Evolutionary conservation across 2,113 vertebrate genomes (phyloP).

Genomic region (Tyto alba): DNA sequence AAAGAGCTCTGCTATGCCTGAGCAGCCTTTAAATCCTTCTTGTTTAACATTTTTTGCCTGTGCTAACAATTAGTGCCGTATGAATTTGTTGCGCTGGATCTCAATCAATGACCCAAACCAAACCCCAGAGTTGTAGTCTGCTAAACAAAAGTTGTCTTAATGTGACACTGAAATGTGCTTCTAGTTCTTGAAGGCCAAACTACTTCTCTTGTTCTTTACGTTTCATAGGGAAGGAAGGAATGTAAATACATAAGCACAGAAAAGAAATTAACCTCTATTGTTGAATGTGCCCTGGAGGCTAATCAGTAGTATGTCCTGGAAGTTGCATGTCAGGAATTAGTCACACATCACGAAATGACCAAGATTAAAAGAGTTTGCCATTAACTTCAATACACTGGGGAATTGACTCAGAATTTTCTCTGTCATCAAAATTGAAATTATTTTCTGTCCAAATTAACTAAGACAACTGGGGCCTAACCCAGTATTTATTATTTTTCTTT

Average conservation of each 20-base stretch:
- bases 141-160: neutral
- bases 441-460: slow-evolving; percentile 35
- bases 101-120: neutral
- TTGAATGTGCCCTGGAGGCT: neutral
- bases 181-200: neutral
- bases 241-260: neutral
- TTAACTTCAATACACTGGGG: neutral
- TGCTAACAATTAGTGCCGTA: neutral
- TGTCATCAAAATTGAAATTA: slow-evolving; percentile 3
- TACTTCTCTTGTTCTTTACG: neutral
- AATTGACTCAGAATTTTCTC: neutral
- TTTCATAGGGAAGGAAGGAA: neutral
- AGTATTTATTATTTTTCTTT: neutral
- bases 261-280: neutral
- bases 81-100: neutral
- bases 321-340: neutral
- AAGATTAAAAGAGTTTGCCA: neutral
- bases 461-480: neutral
- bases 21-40: slow-evolving; percentile 20
- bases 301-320: neutral
- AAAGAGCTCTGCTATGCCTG: neutral
- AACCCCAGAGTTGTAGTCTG: neutral
- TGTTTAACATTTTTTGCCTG: neutral
- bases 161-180: neutral
- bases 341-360: neutral